phyloP scores from a whole-genome alignment of 2,888 invertebrate genomes.

The Dicranocentrus wangi region DNA sequence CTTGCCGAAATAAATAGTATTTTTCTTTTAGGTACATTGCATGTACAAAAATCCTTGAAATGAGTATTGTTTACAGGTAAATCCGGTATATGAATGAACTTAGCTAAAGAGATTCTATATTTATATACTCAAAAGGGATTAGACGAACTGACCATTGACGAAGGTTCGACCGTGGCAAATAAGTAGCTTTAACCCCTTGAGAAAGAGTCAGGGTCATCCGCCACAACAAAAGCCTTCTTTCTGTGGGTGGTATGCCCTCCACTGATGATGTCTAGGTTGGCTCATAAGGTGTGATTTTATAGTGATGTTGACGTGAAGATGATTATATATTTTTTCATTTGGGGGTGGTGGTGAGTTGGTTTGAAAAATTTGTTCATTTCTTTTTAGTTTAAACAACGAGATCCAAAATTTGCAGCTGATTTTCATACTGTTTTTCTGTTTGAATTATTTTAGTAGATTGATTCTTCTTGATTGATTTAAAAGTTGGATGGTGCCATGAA shows the following conservation, averaged over 20 bases:
- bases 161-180: constrained; percentile 44
- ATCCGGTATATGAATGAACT: constrained; percentile 31
- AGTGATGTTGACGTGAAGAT: constrained; percentile 1
- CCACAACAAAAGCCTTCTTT: constrained; percentile 5
- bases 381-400: constrained; percentile 45
- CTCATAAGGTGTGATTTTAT: background rate
- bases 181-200: constrained; percentile 40
- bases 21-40: constrained; percentile 3
- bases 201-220: constrained; percentile 44
- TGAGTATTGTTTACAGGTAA: constrained; percentile 37
- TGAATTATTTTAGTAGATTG: constrained; percentile 8
- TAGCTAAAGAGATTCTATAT: too few species aligned
- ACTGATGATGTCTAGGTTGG: too few species aligned
- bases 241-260: too few species aligned
- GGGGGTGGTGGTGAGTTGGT: too few species aligned
- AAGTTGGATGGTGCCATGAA: constrained; percentile 71
- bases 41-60: background rate
- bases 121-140: constrained; percentile 51
- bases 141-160: constrained; percentile 53
- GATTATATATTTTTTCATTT: too few species aligned
- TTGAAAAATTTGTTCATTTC: too few species aligned
- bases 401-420: constrained; percentile 47
- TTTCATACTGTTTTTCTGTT: too few species aligned
- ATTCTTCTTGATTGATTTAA: constrained; percentile 52
- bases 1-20: background rate